These are phyloP conservation scores for Misgurnus anguillicaudatus DNA, from an alignment of 2,113 vertebrate genomes.

Conservation along the genomic window DNA sequence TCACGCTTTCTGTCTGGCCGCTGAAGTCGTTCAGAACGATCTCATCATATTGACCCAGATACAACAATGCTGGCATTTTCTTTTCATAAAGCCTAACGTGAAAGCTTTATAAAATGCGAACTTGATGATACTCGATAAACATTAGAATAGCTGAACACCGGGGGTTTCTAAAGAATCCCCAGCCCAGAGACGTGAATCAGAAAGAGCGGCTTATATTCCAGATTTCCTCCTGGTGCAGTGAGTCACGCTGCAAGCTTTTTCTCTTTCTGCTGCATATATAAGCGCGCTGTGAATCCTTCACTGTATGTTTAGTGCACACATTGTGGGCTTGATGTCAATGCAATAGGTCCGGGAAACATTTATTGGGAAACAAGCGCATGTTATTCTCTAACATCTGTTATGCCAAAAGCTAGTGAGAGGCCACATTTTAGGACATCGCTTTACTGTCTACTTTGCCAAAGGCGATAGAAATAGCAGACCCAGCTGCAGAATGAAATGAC, in stretches of 20 bases:
- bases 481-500: no score
- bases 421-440: no score
- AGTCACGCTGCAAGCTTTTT: not conserved
- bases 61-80: not conserved
- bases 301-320: not conserved
- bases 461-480: no score
- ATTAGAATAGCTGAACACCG: not conserved
- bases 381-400: not conserved
- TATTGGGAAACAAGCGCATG: not conserved
- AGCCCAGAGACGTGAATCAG: not conserved
- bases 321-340: not conserved
- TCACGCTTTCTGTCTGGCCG: not conserved
- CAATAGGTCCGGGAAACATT: not conserved
- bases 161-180: constrained; percentile 1
- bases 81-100: not conserved
- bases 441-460: no score
- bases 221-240: not conserved
- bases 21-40: constrained; percentile 19
- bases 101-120: not conserved
- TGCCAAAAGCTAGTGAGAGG: no score
- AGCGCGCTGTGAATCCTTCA: constrained; percentile 10
- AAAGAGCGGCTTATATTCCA: constrained; percentile 36
- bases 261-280: constrained; percentile 28
- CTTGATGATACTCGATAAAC: constrained; percentile 25
- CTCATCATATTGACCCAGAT: constrained; percentile 1